Evolutionary conservation across 2,888 invertebrate genomes (phyloP), one percentile per base, ranked within the genome.

Genomic region (Nysson spinosus): DNA sequence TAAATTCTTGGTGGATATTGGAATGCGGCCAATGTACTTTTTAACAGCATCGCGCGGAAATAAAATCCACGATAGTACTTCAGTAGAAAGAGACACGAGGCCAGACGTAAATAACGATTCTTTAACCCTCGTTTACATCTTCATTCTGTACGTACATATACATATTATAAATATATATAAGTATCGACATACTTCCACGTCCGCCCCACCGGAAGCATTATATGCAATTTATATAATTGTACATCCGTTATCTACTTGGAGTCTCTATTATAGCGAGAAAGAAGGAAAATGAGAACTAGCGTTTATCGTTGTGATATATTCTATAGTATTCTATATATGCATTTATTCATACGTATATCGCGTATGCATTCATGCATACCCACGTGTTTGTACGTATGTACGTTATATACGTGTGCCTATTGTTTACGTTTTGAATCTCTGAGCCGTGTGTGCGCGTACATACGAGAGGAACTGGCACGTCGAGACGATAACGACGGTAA

Each of bases 261-360:
- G 67, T 69, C 71, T 77, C 65, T 71, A 66, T 71, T 62, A 50
- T 74, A 74, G 43, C 42, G 47, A 40, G 49, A 60, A 32, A 30
- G 16, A 22, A 24, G 37, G 26, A 40, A 47, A 11, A 34, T 30
- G 43, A 51, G 35, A 44, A 55, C 47, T 69, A 72, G 64, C 62
- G 76, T 83, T 82, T 77, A 77, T 80, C 69, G 78, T 81, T 68
- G 73, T 74, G 77, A 74, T 76, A 75, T 72, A 72, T 69, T 75
- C 56, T 66, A 74, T 71, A 64, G 43, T 52, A 60, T 66, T n/a
- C 51, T 72, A 65, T 58, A 54, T 56, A 75, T 72, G 61, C 69
- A 69, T 76, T 54, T 72, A 72, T 64, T 62, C 75, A 58, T 65
- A 56, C 69, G 65, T 72, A 44, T 44, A 22, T 77, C 56, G 4